Evolutionary conservation across 2,113 vertebrate species (phyloP), one percentile per base, ranked within the genome.

Genomic region (Xyrauchen texanus): DNA sequence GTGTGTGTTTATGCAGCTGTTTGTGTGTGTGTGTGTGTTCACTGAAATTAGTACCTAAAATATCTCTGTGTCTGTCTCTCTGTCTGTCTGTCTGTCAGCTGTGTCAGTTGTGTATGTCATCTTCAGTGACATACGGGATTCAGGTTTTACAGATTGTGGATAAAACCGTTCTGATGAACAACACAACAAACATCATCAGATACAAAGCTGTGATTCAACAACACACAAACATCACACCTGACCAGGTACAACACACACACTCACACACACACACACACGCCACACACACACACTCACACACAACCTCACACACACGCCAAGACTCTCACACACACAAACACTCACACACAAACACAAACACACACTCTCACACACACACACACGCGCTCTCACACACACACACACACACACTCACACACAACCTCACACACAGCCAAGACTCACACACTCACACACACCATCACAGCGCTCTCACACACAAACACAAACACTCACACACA

Each of bases 71-170:
- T 52, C 55, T 49, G 15, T 68, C 63, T 73, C 55, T 65, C 34
- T 53, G 55, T 46, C 10, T 52, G 68, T 81, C 60, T 88, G 86
- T 7, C 80, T 74, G 84, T 85, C 49, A 99, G 98, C 81, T 98
- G 68, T 98, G 98, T 88, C 96, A 99, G 78, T 97, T 99, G 90
- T 98, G 96, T 75, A 89, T 99, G 85, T 97, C 97, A 42, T 99
- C 97, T 0, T 90, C 93, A 90, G 91, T 99, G 77, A 95, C 91
- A 83, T 93, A 96, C 64, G 96, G 98, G 55, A 96, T 99, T 91
- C 98, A 99, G 83, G 93, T 98, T 87, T 90, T 99, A 46, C 96
- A 96, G 87, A 94, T 99, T 79, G 95, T 98, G 88, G 97, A 99
- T 88, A 94, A 95, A 84, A 97, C 94, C 0, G 84, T 94, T 51